Evolutionary conservation across 2,113 vertebrate genomes (phyloP).

Genomic region (Morone chrysops): DNA sequence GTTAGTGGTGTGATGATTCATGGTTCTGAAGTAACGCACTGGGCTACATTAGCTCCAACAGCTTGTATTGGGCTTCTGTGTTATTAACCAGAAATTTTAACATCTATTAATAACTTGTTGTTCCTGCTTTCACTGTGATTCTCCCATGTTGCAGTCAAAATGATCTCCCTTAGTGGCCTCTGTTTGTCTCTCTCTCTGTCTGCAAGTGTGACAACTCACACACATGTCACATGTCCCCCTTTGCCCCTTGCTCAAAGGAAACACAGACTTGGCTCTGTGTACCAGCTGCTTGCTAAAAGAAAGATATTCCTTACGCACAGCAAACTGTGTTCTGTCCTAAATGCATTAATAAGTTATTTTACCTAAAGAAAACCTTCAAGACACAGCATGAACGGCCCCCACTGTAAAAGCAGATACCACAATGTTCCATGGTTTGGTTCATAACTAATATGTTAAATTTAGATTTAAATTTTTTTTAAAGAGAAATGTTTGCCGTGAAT

Average conservation of each 20-base stretch:
- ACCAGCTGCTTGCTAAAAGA: neutral
- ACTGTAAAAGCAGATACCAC: neutral
- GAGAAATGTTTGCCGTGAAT: neutral
- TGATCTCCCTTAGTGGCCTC: neutral
- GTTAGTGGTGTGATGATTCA: conserved; percentile 3
- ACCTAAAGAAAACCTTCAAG: neutral
- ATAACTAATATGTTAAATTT: neutral
- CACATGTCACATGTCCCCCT: conserved; percentile 16
- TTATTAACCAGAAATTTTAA: conserved; percentile 11
- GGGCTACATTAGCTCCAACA: neutral
- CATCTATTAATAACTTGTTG: conserved; percentile 16
- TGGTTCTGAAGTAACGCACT: neutral
- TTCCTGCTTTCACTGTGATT: neutral
- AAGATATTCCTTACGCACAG: neutral
- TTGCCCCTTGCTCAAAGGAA: conserved; percentile 20
- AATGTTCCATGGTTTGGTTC: neutral
- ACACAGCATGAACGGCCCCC: neutral
- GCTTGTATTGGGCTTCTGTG: neutral
- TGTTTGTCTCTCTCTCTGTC: neutral
- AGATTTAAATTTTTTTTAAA: neutral
- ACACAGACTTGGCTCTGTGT: conserved; percentile 21
- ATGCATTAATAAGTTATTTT: neutral
- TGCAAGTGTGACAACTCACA: neutral
- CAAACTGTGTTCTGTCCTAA: neutral
- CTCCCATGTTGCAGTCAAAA: neutral